Evolutionary conservation across 1,140 invertebrate species (phyloP), one percentile per base, ranked within the genome.

Genomic region (Oppia nitens): DNA sequence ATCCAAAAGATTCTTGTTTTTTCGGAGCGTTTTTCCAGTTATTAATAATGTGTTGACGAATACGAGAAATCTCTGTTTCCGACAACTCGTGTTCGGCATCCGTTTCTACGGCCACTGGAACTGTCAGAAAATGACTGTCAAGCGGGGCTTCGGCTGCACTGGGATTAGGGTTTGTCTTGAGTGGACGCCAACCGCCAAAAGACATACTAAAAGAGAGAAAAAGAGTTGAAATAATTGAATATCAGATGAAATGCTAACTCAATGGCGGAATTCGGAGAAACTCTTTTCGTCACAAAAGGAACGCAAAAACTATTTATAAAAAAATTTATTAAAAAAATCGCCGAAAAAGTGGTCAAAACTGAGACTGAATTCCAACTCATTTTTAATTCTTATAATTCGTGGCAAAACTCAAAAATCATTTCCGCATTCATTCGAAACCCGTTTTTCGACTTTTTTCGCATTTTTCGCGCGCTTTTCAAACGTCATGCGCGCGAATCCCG

Each of bases 21-120:
- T 54, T 28, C 21, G 53, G 21, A 11, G 9, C 24, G 9, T 27
- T 9, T 6, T 40, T 40, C 32, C 32, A 40, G 17, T 40, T 40
- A 40, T 51, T 55, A 1, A 55, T 29, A 20, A 60, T 53, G 12
- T 60, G 26, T 29, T 50, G 17, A 20, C 55, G 47, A 40, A 60
- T 60, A n/a, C 56, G 32, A 23, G 55, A 50, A 14, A 60, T 56
- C 17, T 60, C 59, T n/a, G 47, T 29, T 49, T 45, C 26, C 3
- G 59, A 57, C 47, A 60, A 50, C 20, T 32, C 29, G 17, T 60
- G 55, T 12, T 56, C 53, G n/a, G 21, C 17, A 28, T 60, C 59
- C 1, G 59, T 60, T 50, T 60, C 59, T n/a, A 60, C 50, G 53
- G 59, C 59, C 3, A 60, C 59, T 23, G 59, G 59, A 29, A 60